Evolutionary conservation across 2,888 invertebrate species (phyloP), one percentile per base, ranked within the genome.

Genomic region (Nezara viridula): DNA sequence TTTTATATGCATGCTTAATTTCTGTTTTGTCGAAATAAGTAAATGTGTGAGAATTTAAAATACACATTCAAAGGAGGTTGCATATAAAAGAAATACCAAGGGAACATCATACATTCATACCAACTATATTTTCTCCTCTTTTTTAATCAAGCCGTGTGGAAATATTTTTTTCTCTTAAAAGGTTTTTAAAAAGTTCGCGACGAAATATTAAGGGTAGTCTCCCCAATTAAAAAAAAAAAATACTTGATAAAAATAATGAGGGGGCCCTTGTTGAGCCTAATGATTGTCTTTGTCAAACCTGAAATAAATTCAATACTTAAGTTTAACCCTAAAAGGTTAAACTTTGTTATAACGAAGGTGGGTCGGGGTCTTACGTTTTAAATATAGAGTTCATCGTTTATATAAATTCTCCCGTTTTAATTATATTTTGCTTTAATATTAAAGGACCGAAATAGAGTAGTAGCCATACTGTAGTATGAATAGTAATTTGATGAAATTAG

Each of bases 161-260:
- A 19, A 32, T 21, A 27, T 10, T n/a, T 24, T 55, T 24, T 60
- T 16, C 60, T 16, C 60, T 60, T n/a, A 60, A 27, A 27, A 60
- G 27, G 27, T 27, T 60, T 2, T 16, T 60, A 60, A 60, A 60
- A 60, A 27, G 27, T 14, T 10, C 27, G 9, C 60, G 4, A 27
- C 60, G 27, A 60, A 60, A 60, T 27, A 60, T 27, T 27, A 60
- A 60, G 60, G 27, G 60, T 16, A 27, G 27, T 60, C 3, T 5
- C 9, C 27, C 27, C 60, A 60, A 60, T 60, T 60, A 60, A 60
- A 60, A 60, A 55, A 60, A 55, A 60, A 60, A 60, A 27, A 60
- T 27, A 60, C 60, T 60, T 60, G 60, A 60, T 60, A 60, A 60
- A 60, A 60, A 60, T 60, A 60, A 60, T 60, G 60, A 60, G 27